These are phyloP conservation scores for Cardiocondyla obscurior DNA, from an alignment of 1,140 invertebrate species.

Conservation along the genomic window DNA sequence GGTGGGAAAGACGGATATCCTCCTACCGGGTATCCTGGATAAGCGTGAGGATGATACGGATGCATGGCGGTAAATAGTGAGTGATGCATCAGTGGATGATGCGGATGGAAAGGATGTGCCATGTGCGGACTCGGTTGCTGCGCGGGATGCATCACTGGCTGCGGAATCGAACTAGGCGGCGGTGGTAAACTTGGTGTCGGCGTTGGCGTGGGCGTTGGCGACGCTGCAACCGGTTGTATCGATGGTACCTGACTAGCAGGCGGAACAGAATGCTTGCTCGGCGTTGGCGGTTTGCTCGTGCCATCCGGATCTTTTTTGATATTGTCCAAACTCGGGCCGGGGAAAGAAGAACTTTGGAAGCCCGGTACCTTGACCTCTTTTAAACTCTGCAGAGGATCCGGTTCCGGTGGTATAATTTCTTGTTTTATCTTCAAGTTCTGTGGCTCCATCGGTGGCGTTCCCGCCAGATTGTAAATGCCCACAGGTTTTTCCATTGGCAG, in stretches of 20 bases:
- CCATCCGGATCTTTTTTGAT: slow-evolving; percentile 91
- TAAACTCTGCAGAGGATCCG: slow-evolving; percentile 90
- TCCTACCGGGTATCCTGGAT: slow-evolving; percentile 86
- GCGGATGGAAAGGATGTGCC: slow-evolving; percentile 87
- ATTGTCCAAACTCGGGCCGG: slow-evolving; percentile 87
- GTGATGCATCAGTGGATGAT: slow-evolving; percentile 88
- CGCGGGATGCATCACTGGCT: slow-evolving; percentile 88
- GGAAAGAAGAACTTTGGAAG: slow-evolving; percentile 83
- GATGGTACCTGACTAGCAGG: slow-evolving; percentile 73
- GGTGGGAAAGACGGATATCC: slow-evolving; percentile 84
- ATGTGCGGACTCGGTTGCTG: slow-evolving; percentile 87
- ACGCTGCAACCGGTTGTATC: slow-evolving; percentile 79
- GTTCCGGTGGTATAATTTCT: slow-evolving; percentile 86
- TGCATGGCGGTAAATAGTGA: slow-evolving; percentile 88
- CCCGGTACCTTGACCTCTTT: slow-evolving; percentile 93
- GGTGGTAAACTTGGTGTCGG: slow-evolving; percentile 86
- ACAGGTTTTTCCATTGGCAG: slow-evolving; percentile 70
- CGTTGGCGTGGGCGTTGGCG: slow-evolving; percentile 77
- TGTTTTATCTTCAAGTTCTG: slow-evolving; percentile 93
- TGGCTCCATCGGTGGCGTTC: slow-evolving; percentile 86
- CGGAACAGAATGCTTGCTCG: slow-evolving; percentile 76
- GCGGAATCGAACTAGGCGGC: slow-evolving; percentile 87
- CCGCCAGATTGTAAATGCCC: slow-evolving; percentile 81
- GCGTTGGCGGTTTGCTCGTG: slow-evolving; percentile 79
- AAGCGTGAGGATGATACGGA: slow-evolving; percentile 88